Evolutionary conservation across 2,888 invertebrate species (phyloP).

Genomic region (Podabrus alpinus): DNA sequence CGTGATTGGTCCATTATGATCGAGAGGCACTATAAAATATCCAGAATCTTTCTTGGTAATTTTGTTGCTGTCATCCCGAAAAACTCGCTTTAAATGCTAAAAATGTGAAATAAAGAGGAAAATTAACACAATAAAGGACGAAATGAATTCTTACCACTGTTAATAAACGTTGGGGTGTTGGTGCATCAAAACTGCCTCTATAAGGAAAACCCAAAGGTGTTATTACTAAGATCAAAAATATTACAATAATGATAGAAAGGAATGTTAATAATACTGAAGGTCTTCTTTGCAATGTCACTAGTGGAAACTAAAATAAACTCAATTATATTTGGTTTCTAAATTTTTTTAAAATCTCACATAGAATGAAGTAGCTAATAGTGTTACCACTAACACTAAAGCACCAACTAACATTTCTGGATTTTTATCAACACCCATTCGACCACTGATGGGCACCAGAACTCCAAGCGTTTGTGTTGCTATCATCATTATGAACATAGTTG

Average conservation of each 20-base stretch:
- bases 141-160: slow-evolving; percentile 41
- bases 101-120: slow-evolving; percentile 20
- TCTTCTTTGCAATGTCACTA: slow-evolving; percentile 40
- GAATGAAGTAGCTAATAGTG: slow-evolving; percentile 52
- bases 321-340: neutral
- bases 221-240: slow-evolving; percentile 57
- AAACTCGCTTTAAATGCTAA: slow-evolving; percentile 45
- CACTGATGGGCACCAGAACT: slow-evolving; percentile 50
- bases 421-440: slow-evolving; percentile 53
- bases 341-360: slow-evolving; percentile 43
- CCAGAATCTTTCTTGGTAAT: slow-evolving; percentile 45
- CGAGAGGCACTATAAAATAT: slow-evolving; percentile 47
- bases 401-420: slow-evolving; percentile 57
- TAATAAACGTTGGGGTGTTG: slow-evolving; percentile 69
- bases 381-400: slow-evolving; percentile 49
- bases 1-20: slow-evolving; percentile 48
- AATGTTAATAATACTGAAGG: slow-evolving; percentile 38
- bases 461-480: slow-evolving; percentile 17
- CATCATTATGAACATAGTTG: slow-evolving; percentile 29
- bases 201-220: slow-evolving; percentile 75
- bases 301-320: slow-evolving; percentile 37
- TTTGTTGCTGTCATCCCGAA: slow-evolving; percentile 40
- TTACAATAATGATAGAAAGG: slow-evolving; percentile 39
- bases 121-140: neutral
- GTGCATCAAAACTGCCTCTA: slow-evolving; percentile 60